These are phyloP conservation scores for Oreamnos americanus DNA, from an alignment of 2,113 vertebrate species.

Conservation along the genomic window DNA sequence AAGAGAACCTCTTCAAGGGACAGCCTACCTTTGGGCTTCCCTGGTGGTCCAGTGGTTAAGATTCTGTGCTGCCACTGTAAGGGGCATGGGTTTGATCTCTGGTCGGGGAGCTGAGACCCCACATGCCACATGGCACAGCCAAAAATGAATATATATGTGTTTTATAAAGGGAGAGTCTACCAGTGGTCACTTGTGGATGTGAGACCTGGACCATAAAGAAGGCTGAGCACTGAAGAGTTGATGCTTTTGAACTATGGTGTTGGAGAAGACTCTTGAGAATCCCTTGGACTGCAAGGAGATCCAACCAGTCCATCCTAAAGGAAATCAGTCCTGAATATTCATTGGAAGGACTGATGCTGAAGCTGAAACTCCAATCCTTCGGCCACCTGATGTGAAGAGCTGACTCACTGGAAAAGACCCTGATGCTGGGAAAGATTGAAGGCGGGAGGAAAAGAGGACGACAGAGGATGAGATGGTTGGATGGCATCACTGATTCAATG, in stretches of 20 bases:
- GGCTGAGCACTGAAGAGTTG: neutral
- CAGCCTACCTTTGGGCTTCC: neutral
- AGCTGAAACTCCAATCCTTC: neutral
- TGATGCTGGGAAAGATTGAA: neutral
- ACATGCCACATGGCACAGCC: neutral
- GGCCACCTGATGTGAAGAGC: neutral
- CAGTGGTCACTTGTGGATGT: neutral
- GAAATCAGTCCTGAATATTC: neutral
- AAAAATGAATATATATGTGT: neutral
- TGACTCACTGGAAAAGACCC: neutral
- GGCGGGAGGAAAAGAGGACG: accelerated
- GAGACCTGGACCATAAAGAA: neutral
- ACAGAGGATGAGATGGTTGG: neutral
- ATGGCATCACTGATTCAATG: neutral
- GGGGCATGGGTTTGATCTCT: neutral
- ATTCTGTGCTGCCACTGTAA: neutral
- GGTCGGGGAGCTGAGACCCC: neutral
- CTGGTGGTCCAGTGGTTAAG: neutral
- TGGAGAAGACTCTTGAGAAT: neutral
- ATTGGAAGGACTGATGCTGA: neutral
- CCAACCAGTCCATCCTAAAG: neutral
- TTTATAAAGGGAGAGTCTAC: neutral
- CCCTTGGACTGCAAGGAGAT: neutral
- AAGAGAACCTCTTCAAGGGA: neutral
- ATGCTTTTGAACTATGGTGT: neutral